Evolutionary conservation across 2,113 vertebrate species (phyloP).

Genomic region (Herpailurus yagouaroundi): DNA sequence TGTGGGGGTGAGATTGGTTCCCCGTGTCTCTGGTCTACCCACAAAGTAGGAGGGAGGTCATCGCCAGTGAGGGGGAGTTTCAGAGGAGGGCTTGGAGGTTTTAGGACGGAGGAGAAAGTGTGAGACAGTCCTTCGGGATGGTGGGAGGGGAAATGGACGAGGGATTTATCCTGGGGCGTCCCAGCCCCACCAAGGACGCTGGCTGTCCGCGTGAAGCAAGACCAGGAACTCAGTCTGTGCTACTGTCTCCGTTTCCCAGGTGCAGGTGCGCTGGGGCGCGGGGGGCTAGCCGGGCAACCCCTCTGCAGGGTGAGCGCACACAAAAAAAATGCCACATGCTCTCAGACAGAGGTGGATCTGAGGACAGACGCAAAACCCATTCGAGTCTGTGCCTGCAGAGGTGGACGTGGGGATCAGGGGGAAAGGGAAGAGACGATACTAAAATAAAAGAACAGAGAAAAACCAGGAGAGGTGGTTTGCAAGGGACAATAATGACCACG

Average conservation of each 20-base stretch:
- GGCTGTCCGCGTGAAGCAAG: too few species aligned
- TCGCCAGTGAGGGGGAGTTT: accelerated
- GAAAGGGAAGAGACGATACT: not conserved
- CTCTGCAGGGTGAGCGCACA: accelerated
- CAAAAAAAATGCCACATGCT: not conserved
- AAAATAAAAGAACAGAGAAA: not conserved
- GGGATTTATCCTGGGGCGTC: accelerated
- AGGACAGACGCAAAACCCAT: not conserved
- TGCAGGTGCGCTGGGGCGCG: accelerated
- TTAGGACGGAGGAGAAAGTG: not conserved
- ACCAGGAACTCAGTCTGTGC: accelerated
- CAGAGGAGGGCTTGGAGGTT: not conserved
- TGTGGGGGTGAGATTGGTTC: not conserved
- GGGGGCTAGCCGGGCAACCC: not conserved
- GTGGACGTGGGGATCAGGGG: not conserved
- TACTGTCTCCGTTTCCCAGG: accelerated
- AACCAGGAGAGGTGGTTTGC: not conserved
- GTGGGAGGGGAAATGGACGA: accelerated
- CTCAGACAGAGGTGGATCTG: accelerated
- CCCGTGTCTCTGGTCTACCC: not conserved
- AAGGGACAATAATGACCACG: accelerated
- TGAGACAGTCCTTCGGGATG: accelerated
- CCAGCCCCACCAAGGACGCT: accelerated
- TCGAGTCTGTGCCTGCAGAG: accelerated
- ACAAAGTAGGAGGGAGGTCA: not conserved